phyloP scores from a whole-genome alignment of 2,888 invertebrate genomes.

The Athalia circularis region DNA sequence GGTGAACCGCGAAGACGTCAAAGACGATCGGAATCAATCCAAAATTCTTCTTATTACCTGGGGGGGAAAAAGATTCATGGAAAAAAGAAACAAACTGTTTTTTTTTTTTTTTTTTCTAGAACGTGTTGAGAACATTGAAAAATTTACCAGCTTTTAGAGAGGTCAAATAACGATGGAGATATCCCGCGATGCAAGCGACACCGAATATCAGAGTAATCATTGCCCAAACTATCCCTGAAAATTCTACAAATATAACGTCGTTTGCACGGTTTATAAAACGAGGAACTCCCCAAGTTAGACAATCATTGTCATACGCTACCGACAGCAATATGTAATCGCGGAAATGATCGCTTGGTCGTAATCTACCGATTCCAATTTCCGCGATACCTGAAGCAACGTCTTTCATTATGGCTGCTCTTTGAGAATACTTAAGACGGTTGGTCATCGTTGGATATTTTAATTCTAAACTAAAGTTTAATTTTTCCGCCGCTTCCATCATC shows the following conservation, averaged over 20 bases:
- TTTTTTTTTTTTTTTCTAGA: too few species aligned
- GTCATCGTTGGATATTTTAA: not conserved
- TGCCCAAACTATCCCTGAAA: slow-evolving; percentile 6
- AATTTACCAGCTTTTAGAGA: not conserved
- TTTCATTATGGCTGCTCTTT: not conserved
- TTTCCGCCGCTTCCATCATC: not conserved
- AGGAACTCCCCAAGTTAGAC: slow-evolving; percentile 24
- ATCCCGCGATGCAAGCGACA: not conserved
- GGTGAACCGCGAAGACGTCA: too few species aligned
- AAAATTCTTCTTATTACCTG: too few species aligned
- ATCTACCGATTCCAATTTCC: slow-evolving; percentile 15
- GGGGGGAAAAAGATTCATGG: too few species aligned
- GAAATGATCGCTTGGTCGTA: not conserved
- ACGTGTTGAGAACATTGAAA: too few species aligned
- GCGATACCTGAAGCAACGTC: slow-evolving; percentile 5
- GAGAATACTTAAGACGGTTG: not conserved
- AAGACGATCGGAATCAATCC: too few species aligned
- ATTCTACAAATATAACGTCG: slow-evolving; percentile 12
- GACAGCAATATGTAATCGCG: not conserved
- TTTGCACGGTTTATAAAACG: not conserved
- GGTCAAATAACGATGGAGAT: not conserved
- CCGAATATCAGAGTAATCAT: slow-evolving; percentile 6
- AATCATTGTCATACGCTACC: slow-evolving; percentile 10
- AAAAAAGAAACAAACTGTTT: too few species aligned
- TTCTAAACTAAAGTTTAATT: slow-evolving; percentile 10